These are phyloP conservation scores for Ornithoptera priamus DNA, from an alignment of 2,888 invertebrate genomes.

Conservation along the genomic window DNA sequence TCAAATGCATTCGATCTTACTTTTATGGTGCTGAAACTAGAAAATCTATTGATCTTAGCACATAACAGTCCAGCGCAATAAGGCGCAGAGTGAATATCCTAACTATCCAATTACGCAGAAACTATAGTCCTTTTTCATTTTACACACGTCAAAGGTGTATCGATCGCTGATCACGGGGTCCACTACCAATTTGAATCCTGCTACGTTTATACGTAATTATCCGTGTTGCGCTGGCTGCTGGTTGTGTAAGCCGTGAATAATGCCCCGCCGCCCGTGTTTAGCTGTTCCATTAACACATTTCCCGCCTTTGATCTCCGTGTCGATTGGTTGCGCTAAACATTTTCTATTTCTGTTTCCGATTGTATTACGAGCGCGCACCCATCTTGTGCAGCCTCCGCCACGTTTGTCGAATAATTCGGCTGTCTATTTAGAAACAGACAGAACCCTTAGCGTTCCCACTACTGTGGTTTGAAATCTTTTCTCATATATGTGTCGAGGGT, in stretches of 20 bases:
- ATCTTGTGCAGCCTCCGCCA: neutral
- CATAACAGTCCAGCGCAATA: no score
- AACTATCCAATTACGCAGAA: no score
- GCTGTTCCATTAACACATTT: slow-evolving; percentile 25
- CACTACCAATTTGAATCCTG: neutral
- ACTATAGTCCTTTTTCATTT: no score
- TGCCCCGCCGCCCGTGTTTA: slow-evolving; percentile 9
- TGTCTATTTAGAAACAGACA: neutral
- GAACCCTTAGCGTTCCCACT: no score
- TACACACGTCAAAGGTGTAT: neutral
- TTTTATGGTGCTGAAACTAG: no score
- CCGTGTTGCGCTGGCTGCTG: neutral
- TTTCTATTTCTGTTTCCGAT: slow-evolving; percentile 19
- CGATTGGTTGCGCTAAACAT: slow-evolving; percentile 17
- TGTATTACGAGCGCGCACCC: slow-evolving; percentile 1
- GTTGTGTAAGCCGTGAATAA: slow-evolving; percentile 19
- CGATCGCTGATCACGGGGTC: neutral
- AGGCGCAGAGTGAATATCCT: no score
- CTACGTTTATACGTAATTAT: neutral
- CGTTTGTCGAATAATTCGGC: neutral
- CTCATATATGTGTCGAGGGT: no score
- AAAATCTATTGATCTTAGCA: no score
- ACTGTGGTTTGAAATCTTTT: no score
- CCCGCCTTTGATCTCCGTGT: slow-evolving; percentile 18
- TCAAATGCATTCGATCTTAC: no score